A percentile compares a stretch with the other conserved stretches of the same genome.
Evolutionary conservation across 1,140 invertebrate genomes (phyloP).

Genomic region (Mactra quadrangularis): DNA sequence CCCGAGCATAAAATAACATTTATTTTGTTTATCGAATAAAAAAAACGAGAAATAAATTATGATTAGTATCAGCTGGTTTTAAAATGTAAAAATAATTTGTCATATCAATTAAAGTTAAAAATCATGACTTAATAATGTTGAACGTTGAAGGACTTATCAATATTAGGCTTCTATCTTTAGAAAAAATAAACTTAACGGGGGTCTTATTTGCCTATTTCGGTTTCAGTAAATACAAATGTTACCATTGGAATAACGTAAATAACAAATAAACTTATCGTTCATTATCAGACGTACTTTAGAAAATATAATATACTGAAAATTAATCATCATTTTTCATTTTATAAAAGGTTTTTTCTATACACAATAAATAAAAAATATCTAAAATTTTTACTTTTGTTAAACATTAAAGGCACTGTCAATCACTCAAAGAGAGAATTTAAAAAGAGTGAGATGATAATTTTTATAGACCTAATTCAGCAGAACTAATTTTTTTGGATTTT

Average conservation of each 20-base stretch:
- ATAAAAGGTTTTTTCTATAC: too few species aligned
- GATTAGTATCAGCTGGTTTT: neutral
- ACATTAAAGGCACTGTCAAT: too few species aligned
- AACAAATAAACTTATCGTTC: slow-evolving; percentile 41
- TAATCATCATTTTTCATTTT: slow-evolving; percentile 12
- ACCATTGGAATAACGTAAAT: slow-evolving; percentile 33
- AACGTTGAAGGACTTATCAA: slow-evolving; percentile 7
- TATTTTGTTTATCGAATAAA: too few species aligned
- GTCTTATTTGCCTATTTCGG: slow-evolving; percentile 1
- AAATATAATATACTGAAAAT: slow-evolving; percentile 22
- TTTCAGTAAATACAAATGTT: slow-evolving; percentile 24
- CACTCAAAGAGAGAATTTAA: too few species aligned
- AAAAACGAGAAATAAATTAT: slow-evolving; percentile 39
- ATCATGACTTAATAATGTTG: neutral
- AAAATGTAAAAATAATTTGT: neutral
- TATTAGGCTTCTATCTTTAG: slow-evolving; percentile 37
- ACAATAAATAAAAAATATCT: too few species aligned
- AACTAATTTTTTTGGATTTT: too few species aligned
- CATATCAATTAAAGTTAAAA: neutral
- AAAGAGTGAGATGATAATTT: too few species aligned
- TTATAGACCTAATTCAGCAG: too few species aligned
- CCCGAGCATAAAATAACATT: too few species aligned
- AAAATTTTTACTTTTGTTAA: too few species aligned
- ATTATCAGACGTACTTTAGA: slow-evolving; percentile 18
- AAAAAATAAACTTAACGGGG: slow-evolving; percentile 41